Percentiles rank a stretch among this genome's conserved stretches.
Evolutionary conservation across 2,113 vertebrate species (phyloP).

Genomic region (Poecile atricapillus): DNA sequence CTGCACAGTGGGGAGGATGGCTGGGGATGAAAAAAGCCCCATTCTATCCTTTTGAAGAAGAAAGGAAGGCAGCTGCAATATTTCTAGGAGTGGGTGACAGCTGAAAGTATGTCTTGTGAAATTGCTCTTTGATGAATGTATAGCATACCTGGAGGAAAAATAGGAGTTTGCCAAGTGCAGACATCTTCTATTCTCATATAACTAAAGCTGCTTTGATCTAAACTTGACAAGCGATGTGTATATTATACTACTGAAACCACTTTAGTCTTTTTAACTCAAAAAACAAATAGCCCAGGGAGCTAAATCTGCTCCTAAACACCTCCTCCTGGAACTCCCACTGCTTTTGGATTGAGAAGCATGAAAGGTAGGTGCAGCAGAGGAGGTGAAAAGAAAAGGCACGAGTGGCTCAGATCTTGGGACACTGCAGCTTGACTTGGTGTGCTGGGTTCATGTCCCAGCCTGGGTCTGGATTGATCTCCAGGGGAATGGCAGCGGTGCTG

Average conservation of each 20-base stretch:
- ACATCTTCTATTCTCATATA: background rate
- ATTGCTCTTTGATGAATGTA: background rate
- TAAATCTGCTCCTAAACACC: background rate
- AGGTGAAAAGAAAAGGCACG: background rate
- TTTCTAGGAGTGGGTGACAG: background rate
- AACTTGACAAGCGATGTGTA: slow-evolving; percentile 45
- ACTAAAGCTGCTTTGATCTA: slow-evolving; percentile 37
- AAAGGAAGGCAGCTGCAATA: background rate
- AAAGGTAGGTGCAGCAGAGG: background rate
- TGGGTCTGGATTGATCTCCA: background rate
- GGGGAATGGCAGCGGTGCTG: fast-evolving
- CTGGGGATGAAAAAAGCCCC: background rate
- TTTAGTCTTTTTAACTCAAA: slow-evolving; percentile 26
- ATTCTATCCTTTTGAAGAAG: background rate
- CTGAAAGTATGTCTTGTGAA: background rate
- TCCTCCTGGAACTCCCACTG: background rate
- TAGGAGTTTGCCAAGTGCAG: slow-evolving; percentile 14
- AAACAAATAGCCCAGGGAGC: slow-evolving; percentile 32
- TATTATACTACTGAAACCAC: slow-evolving; percentile 5
- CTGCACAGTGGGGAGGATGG: fast-evolving
- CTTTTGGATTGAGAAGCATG: background rate
- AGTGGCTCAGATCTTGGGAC: background rate
- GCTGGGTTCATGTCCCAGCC: background rate
- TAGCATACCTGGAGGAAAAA: slow-evolving; percentile 14
- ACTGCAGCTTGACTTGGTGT: background rate